Base-by-base conservation (phyloP, 2,888 invertebrate genomes). In the Dynastes hyllus region DNA sequence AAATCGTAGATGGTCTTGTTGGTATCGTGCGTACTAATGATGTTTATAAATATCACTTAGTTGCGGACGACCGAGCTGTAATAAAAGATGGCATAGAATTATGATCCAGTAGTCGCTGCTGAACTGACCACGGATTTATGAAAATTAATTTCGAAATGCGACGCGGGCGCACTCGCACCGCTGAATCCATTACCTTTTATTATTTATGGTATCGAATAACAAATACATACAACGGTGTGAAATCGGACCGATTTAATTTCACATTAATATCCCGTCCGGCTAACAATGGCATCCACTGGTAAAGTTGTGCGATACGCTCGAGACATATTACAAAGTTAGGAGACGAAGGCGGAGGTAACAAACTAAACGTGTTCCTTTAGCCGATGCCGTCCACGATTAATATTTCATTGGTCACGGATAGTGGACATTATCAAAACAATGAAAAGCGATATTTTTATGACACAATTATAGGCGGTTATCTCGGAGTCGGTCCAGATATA, bases 211-310 rank as follows among this genome's bases (percentile, higher is more conserved):
- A 79, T 79, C 77, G 80, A 79, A 81, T 82, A 83, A 83, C 83
- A 83, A 82, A 83, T 79, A 82, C 81, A 76, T 82, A 83, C 83
- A 83, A 83, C 82, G 82, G 83, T 83, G 83, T 83, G 83, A 83
- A 83, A 83, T 83, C 83, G 81, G 82, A 76, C 80, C 80, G 83
- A 82, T 83, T 83, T 83, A 83, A 83, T 83, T 80, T 79, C 81
- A 61, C 82, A 83, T 83, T 83, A 81, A 82, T 83, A 81, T 81
- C 78, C 78, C 63, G 73, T 76, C 73, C n/a, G 27, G 55, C n/a
- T 51, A 69, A 78, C 80, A 80, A 77, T 67, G 79, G 78, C 66
- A 65, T 71, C 22, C 55, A 13, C 71, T 71, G 78, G 71, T 71
- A 78, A 69, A 69, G 73, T 61, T 75, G 58, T 61, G 69, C 40